Base-by-base conservation (phyloP, 2,797 vertebrate genomes). In the Sparidentex hasta region DNA sequence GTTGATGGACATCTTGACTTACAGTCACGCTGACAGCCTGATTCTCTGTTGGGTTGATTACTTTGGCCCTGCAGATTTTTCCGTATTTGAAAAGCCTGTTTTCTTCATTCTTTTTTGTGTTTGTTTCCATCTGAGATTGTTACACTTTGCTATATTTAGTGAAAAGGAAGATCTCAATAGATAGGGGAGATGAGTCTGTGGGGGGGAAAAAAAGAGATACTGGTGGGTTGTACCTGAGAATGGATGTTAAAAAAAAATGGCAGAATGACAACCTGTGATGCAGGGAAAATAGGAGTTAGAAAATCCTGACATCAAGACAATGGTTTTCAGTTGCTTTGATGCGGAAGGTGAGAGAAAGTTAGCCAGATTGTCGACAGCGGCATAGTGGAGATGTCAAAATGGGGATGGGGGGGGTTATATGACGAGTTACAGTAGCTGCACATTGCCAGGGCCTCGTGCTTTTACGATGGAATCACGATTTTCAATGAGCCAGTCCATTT, bases 401-500 rank as follows among this genome's bases (percentile, higher is more conserved):
- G 27, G 27, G 27, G 27, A 25, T 25, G 25, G 25, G 27, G 27
- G 27, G 4, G 87, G 83, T 86, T 80, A 74, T 82, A 83, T 71
- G 81, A 90, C 65, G 44, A 80, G 75, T 83, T 87, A 86, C 88
- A 89, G 85, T 83, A 88, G 76, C 84, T 58, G 74, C 73, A 64
- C 80, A 71, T 74, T 27, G 38, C 74, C 77, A 46, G 75, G 72
- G 67, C 78, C 27, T 86, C 82, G 21, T 81, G 82, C 80, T 88
- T 90, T 89, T 83, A 88, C 81, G 76, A 86, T 80, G 76, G 84
- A 94, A 90, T 93, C 83, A 83, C 88, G 68, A 70, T 90, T 90
- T 92, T 92, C 93, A 82, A 76, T 64, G 85, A 94, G 88, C 80
- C 85, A 66, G 81, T 92, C 75, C 91, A 95, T 97, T 96, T 96